Conservation (phyloP, 2,888 invertebrate genomes). For the Junonia oenone region DNA sequence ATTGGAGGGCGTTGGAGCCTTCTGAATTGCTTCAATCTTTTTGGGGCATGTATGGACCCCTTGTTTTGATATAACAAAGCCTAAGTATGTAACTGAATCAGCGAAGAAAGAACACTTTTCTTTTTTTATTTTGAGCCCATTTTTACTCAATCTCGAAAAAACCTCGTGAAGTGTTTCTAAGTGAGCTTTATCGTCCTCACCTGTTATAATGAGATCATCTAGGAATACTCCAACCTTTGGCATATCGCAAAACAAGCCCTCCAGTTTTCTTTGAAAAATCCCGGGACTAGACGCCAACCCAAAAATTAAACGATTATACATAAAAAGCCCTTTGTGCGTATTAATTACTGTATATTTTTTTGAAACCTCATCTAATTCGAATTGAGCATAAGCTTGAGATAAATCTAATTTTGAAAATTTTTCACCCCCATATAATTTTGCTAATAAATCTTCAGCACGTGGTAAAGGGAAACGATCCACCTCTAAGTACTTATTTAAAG, state of each 20-base stretch:
- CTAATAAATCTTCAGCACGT: neutral
- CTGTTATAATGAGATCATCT: constrained; percentile 21
- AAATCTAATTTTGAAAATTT: neutral
- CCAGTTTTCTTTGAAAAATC: constrained; percentile 40
- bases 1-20: too few species aligned
- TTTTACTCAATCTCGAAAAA: constrained; percentile 8
- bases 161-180: constrained; percentile 18
- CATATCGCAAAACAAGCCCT: constrained; percentile 34
- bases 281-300: constrained; percentile 20
- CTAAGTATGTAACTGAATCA: constrained; percentile 8
- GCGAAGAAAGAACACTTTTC: constrained; percentile 3
- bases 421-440: neutral
- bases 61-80: constrained; percentile 13
- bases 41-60: constrained; percentile 20
- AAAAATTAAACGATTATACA: constrained; percentile 6
- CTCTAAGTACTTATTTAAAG: constrained; percentile 11
- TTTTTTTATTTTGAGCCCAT: constrained; percentile 9
- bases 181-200: constrained; percentile 1
- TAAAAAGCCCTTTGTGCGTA: constrained; percentile 3
- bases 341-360: constrained; percentile 1
- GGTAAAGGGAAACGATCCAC: neutral
- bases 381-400: neutral
- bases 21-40: too few species aligned
- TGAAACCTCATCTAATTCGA: neutral
- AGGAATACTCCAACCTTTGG: constrained; percentile 20